Base-by-base conservation (phyloP, 1,140 invertebrate species). In the Brachionus paranguensis region DNA sequence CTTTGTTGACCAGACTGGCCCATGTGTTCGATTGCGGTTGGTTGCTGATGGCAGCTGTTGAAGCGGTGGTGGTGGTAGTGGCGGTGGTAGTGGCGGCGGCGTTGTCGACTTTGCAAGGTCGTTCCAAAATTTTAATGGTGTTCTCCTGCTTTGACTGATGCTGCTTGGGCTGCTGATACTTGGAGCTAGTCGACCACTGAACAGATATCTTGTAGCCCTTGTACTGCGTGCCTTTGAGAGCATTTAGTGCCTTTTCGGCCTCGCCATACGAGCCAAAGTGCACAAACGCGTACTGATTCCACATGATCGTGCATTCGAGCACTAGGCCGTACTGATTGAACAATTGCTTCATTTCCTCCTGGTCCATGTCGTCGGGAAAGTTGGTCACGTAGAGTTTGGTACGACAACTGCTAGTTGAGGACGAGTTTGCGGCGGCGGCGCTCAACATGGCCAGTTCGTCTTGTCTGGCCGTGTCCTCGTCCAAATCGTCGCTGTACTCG, bases 211-310 rank as follows among this genome's bases (percentile, higher is more conserved):
- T 81, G 43, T 81, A 81, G 27, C 78, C 78, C 37, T 81, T 81
- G 53, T 81, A 81, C 20, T 60, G 53, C 0, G 33, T 60, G 29
- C 78, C 78, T 27, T 81, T 81, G n/a, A 81, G 55, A 5, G 53
- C 78, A 20, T 81, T 81, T 14, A 81, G 27, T 7, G 78, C 78
- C 10, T 81, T 81, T 45, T 81, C 78, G 20, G 78, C 78, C 27
- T 81, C 78, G 20, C 14, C 24, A 37, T 81, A 81, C 43, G 78
- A 81, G 12, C 78, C 81, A 83, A 68, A 83, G 43, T 83, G 81
- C 3, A 83, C 81, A 70, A 83, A 83, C 12, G 81, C 81, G 17
- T 83, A 83, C 68, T 68, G 60, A 83, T 83, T 83, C 81, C 81
- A 83, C 81, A 83, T 83, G 47, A 83, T 68, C 10, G 60, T 47